Percentiles rank a stretch among this genome's conserved stretches.
These are phyloP conservation scores for Acholoe squamosa DNA, from an alignment of 2,888 invertebrate genomes.

Conservation along the genomic window DNA sequence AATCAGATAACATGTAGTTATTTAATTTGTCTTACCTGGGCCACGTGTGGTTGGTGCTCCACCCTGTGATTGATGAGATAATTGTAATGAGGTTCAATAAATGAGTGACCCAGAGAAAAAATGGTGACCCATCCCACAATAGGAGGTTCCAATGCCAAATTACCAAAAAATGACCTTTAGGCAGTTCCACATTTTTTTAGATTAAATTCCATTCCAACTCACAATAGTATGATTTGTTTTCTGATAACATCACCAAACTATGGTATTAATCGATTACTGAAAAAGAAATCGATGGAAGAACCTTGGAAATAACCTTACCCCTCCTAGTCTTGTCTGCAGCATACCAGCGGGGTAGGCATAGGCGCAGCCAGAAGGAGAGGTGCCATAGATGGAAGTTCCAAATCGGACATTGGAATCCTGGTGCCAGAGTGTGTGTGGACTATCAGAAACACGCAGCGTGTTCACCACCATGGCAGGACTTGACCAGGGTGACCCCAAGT, in stretches of 20 bases:
- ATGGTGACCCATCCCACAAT: no score
- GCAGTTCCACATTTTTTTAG: no score
- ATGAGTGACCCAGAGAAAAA: no score
- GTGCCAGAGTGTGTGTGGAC: background rate
- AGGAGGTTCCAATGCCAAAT: no score
- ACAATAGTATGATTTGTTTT: no score
- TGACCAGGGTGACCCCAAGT: background rate
- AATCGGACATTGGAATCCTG: constrained; percentile 27
- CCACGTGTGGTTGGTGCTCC: no score
- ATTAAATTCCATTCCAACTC: no score
- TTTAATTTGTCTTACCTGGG: no score
- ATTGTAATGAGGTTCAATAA: no score
- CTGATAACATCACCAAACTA: background rate
- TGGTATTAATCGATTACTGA: background rate
- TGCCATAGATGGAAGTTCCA: constrained; percentile 27
- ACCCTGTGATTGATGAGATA: no score
- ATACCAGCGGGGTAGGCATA: constrained; percentile 48
- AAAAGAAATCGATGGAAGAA: background rate
- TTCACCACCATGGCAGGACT: constrained; percentile 37
- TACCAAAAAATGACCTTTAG: no score
- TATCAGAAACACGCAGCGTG: background rate
- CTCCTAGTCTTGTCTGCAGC: background rate
- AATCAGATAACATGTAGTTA: no score
- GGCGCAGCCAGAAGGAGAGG: background rate
- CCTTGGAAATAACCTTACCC: background rate